Percentiles rank a stretch among this genome's conserved stretches.
Evolutionary conservation across 2,113 vertebrate genomes (phyloP).

Genomic region (Periophthalmus modestus): DNA sequence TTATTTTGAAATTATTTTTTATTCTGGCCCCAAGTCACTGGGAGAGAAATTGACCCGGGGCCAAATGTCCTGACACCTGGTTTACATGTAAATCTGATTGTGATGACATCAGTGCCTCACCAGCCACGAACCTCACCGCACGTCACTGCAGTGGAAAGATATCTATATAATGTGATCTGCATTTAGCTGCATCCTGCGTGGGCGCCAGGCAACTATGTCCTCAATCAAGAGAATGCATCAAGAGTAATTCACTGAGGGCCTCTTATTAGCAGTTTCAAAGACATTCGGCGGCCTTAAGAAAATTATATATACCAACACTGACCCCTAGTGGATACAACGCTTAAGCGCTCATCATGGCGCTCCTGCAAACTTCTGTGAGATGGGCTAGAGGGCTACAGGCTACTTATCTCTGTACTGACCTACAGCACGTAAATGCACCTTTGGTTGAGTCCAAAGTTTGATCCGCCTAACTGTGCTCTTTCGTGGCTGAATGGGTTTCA

Average conservation of each 20-base stretch:
- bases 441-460: not conserved
- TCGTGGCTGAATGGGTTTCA: not conserved
- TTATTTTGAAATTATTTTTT: too few relatives aligned
- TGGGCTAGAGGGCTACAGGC: too few relatives aligned
- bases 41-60: too few relatives aligned
- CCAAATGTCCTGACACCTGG: too few relatives aligned
- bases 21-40: too few relatives aligned
- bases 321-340: not conserved
- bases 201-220: slow-evolving; percentile 5
- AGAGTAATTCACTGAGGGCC: not conserved
- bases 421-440: too few relatives aligned
- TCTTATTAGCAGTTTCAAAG: not conserved
- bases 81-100: too few relatives aligned
- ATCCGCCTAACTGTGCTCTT: not conserved
- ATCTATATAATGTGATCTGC: slow-evolving; percentile 35
- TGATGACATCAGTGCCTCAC: too few relatives aligned
- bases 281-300: not conserved
- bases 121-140: too few relatives aligned
- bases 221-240: not conserved
- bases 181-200: slow-evolving; percentile 34
- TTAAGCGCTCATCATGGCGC: too few relatives aligned
- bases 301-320: not conserved
- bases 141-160: slow-evolving; percentile 38
- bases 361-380: too few relatives aligned
- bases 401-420: too few relatives aligned